phyloP scores from a whole-genome alignment of 2,797 vertebrate species.

The Melanotaenia trifasciata region DNA sequence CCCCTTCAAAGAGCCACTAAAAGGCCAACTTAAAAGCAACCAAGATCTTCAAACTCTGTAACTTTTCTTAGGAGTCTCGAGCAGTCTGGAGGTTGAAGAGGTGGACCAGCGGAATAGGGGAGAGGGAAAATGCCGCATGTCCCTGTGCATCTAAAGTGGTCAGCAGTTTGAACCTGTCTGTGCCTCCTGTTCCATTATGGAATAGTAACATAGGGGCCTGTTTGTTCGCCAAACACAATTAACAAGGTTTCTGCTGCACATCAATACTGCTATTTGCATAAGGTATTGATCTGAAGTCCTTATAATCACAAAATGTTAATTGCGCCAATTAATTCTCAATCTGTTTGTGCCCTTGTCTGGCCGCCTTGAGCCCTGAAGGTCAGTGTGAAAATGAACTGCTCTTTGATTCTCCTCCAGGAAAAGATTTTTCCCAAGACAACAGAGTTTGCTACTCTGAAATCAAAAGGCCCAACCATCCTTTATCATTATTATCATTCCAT shows the following conservation, averaged over 20 bases:
- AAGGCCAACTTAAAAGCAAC: slow-evolving; percentile 72
- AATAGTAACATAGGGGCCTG: slow-evolving; percentile 81
- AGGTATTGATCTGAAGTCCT: slow-evolving; percentile 94
- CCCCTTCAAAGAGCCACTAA: slow-evolving; percentile 73
- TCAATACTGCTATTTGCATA: slow-evolving; percentile 94
- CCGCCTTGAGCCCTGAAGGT: slow-evolving; percentile 91
- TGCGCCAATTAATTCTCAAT: slow-evolving; percentile 99
- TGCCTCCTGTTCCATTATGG: slow-evolving; percentile 88
- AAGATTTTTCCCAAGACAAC: slow-evolving; percentile 84
- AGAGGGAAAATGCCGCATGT: slow-evolving; percentile 58
- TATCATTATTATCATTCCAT: slow-evolving; percentile 86
- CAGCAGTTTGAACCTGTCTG: slow-evolving; percentile 83
- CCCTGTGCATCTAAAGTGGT: slow-evolving; percentile 80
- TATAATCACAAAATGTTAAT: slow-evolving; percentile 99
- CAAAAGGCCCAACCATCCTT: slow-evolving; percentile 79
- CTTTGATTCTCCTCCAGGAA: slow-evolving; percentile 84
- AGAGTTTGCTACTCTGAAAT: slow-evolving; percentile 79
- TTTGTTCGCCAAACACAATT: slow-evolving; percentile 86
- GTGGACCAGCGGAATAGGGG: slow-evolving; percentile 43
- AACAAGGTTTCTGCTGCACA: slow-evolving; percentile 87
- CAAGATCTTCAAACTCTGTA: slow-evolving; percentile 77
- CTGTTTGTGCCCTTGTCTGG: slow-evolving; percentile 91
- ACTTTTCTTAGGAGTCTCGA: slow-evolving; percentile 75
- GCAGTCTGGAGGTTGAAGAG: slow-evolving; percentile 55
- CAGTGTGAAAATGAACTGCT: slow-evolving; percentile 89